Percentiles rank a stretch among this genome's conserved stretches.
These are phyloP conservation scores for Phalacrocorax pelagicus DNA, from an alignment of 2,113 vertebrate genomes.

Conservation along the genomic window DNA sequence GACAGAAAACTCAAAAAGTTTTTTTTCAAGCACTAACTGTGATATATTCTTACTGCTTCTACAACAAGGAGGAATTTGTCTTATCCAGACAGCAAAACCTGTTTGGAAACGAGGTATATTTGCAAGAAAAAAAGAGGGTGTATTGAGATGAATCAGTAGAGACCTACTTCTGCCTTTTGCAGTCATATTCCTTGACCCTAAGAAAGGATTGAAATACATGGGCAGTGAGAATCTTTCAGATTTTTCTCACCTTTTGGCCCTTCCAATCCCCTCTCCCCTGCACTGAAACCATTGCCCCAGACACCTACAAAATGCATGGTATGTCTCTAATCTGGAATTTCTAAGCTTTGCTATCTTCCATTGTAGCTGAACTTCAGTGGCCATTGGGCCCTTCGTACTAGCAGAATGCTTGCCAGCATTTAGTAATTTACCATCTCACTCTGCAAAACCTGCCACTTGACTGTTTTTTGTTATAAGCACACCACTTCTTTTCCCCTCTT, in stretches of 20 bases:
- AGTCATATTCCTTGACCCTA: neutral
- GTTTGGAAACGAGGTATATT: neutral
- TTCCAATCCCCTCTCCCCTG: neutral
- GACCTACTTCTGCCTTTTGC: neutral
- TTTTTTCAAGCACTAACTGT: neutral
- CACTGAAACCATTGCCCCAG: neutral
- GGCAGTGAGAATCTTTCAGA: neutral
- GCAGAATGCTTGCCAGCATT: neutral
- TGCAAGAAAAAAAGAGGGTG: neutral
- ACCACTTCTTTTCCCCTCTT: neutral
- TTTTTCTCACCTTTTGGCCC: neutral
- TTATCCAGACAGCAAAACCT: neutral
- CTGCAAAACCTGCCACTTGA: neutral
- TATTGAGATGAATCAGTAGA: neutral
- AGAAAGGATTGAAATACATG: neutral
- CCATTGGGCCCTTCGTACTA: rapidly evolving
- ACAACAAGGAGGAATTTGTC: neutral
- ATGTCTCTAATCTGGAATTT: neutral
- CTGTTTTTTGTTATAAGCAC: neutral
- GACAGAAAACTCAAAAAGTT: neutral
- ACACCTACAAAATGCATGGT: rapidly evolving
- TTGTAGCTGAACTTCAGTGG: neutral
- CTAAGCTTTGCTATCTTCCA: neutral
- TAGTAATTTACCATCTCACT: neutral
- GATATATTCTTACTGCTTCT: no score